Percentiles rank a stretch among this genome's conserved stretches.
Evolutionary conservation across 1,140 invertebrate genomes (phyloP).

Genomic region (Papilio helenus): DNA sequence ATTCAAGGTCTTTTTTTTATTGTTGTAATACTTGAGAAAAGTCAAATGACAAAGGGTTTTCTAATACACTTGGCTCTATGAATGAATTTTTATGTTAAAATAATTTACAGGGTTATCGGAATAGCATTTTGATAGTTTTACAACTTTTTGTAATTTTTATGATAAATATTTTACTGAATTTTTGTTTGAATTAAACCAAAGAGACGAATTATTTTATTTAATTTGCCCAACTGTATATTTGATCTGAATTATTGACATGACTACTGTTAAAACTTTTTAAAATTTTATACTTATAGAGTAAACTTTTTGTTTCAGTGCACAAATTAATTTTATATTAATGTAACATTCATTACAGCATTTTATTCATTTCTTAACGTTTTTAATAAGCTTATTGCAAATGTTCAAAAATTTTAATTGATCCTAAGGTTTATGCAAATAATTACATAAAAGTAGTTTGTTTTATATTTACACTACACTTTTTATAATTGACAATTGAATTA

Average conservation of each 20-base stretch:
- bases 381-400: neutral
- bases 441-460: neutral
- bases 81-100: slow-evolving; percentile 9
- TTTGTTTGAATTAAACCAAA: slow-evolving; percentile 8
- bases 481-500: neutral
- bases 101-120: neutral
- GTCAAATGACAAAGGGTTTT: neutral
- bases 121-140: neutral
- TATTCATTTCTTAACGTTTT: neutral
- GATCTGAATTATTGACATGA: neutral
- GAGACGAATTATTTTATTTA: neutral
- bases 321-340: neutral
- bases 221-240: neutral
- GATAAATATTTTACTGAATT: neutral
- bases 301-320: neutral
- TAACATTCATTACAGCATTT: slow-evolving; percentile 35
- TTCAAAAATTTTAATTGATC: neutral
- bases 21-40: neutral
- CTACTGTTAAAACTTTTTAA: slow-evolving; percentile 5
- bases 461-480: neutral
- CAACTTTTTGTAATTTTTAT: neutral
- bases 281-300: slow-evolving; percentile 33
- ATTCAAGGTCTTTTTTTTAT: neutral
- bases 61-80: neutral
- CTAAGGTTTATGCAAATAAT: neutral